Base-by-base conservation (phyloP, 2,888 invertebrate genomes). In the Torymus aiolomorphi region DNA sequence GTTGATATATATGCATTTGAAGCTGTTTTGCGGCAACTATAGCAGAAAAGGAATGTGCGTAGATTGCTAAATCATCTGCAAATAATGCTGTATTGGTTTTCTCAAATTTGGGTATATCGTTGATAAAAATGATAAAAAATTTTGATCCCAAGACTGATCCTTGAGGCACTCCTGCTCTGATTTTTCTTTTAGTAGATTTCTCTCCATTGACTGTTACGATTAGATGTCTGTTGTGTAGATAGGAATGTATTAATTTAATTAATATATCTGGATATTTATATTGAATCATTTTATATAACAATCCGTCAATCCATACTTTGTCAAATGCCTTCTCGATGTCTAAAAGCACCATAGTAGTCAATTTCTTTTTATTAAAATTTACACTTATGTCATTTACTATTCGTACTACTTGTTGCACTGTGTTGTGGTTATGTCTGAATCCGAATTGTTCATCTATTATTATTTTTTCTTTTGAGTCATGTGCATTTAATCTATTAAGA, bases 121-220 rank as follows among this genome's bases (percentile, higher is more conserved):
- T 82, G 0, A 82, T 80, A 52, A 63, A 86, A 3, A 74, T 49
- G 10, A 77, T 42, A 42, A 84, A 84, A 1, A 85, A 72, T n/a
- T 57, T 71, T 0, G 83, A 83, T 0, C 82, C 82, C 1, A 85
- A 76, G 12, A 84, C 81, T 2, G 82, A 83, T 0, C 85, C 85
- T 78, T 86, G 84, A 0, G 88, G 86, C 0, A 88, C 87, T 69
- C 88, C 87, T 1, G 86, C 86, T 13, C 61, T 51, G 42, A 85
- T 82, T 12, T 65, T 31, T 24, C 78, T 66, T 13, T 31, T 63
- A 0, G 70, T 16, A 0, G 0, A 62, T 62, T 8, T n/a, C n/a
- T n/a, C n/a, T n/a, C n/a, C n/a, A n/a, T n/a, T n/a, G n/a, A n/a
- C n/a, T n/a, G n/a, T n/a, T n/a, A n/a, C n/a, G n/a, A n/a, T n/a